phyloP scores from a whole-genome alignment of 2,113 vertebrate genomes.

The Otis tarda region DNA sequence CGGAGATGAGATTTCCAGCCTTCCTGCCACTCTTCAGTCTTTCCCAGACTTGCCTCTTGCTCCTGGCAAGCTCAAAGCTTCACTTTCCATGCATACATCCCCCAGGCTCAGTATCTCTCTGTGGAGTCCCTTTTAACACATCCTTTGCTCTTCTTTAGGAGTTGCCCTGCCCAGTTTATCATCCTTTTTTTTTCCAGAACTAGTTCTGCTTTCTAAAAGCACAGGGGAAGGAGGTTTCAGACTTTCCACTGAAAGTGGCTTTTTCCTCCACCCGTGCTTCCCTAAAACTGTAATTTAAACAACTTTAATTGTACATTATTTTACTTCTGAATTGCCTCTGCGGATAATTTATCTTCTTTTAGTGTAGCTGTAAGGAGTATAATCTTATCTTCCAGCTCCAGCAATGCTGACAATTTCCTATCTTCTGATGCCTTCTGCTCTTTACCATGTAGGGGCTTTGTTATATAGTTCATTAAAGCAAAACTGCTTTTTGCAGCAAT shows the following conservation, averaged over 20 bases:
- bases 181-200: background rate
- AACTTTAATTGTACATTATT: conserved; percentile 41
- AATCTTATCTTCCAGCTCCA: conserved; percentile 62
- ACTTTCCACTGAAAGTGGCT: background rate
- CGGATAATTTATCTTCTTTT: conserved; percentile 37
- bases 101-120: background rate
- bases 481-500: conserved; percentile 37
- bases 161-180: background rate
- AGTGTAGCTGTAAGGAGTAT: background rate
- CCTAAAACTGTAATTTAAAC: conserved; percentile 3
- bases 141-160: background rate
- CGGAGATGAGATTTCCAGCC: background rate
- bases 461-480: conserved; percentile 49
- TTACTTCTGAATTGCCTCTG: conserved; percentile 8
- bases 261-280: background rate
- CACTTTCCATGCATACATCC: background rate
- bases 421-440: conserved; percentile 32
- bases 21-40: background rate
- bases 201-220: conserved; percentile 7
- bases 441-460: background rate
- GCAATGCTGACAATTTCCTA: conserved; percentile 42
- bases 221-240: background rate
- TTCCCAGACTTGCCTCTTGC: background rate
- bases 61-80: background rate
- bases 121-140: background rate